A percentile compares a stretch with the other conserved stretches of the same genome.
Evolutionary conservation across 2,888 invertebrate genomes (phyloP).

Genomic region (Galerucella nymphaeae): DNA sequence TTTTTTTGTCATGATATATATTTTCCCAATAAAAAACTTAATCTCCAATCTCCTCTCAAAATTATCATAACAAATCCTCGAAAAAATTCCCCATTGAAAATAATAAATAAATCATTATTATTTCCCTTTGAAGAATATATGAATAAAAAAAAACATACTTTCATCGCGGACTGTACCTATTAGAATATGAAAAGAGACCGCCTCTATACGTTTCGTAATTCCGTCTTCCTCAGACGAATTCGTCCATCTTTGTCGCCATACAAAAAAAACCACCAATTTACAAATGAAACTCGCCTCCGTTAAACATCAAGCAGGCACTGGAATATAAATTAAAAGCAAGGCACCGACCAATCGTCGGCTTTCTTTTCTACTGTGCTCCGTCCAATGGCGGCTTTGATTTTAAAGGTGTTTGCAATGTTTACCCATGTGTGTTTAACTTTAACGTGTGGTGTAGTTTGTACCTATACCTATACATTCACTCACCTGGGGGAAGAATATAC

Average conservation of each 20-base stretch:
- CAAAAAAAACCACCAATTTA: constrained; percentile 59
- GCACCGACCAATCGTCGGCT: constrained; percentile 53
- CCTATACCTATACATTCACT: constrained; percentile 9
- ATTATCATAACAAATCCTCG: constrained; percentile 26
- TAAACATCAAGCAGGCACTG: constrained; percentile 55
- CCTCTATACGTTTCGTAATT: constrained; percentile 47
- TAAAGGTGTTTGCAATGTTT: constrained; percentile 41
- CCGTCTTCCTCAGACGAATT: constrained; percentile 40
- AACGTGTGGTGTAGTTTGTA: constrained; percentile 10
- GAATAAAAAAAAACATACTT: constrained; percentile 32
- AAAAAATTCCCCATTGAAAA: constrained; percentile 18
- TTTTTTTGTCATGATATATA: constrained; percentile 19
- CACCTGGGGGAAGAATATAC: constrained; percentile 11
- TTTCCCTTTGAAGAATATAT: constrained; percentile 9
- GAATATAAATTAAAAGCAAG: constrained; percentile 62
- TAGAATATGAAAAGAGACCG: constrained; percentile 54
- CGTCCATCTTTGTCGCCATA: constrained; percentile 48
- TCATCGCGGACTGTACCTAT: constrained; percentile 49
- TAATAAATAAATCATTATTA: constrained; percentile 31
- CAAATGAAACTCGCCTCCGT: constrained; percentile 58
- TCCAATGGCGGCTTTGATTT: constrained; percentile 53
- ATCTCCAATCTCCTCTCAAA: constrained; percentile 10
- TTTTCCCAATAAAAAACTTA: constrained; percentile 18
- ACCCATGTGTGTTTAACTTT: constrained; percentile 36
- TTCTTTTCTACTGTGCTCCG: constrained; percentile 51